Conservation (phyloP, 1,140 invertebrate species). For the Zaprionus gabonicus region DNA sequence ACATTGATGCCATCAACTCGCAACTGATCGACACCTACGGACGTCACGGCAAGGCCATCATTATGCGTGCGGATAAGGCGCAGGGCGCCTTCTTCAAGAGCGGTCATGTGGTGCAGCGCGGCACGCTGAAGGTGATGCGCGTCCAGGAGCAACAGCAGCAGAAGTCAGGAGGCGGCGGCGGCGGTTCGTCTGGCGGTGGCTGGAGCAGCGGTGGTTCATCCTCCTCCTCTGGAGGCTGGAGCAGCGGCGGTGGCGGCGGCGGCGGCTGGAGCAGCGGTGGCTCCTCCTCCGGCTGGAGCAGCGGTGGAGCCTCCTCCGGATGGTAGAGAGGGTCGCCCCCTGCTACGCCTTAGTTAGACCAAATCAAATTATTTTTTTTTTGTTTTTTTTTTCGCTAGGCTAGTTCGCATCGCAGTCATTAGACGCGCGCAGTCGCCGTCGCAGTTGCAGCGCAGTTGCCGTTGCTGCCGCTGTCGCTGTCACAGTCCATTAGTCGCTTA, state of each 20-base stretch:
- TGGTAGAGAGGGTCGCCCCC: conserved; percentile 47
- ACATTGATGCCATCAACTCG: conserved; percentile 63
- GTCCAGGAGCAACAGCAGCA: conserved; percentile 49
- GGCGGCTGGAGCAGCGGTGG: conserved; percentile 34
- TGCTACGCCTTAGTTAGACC: conserved; percentile 66
- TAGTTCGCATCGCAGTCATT: conserved; percentile 61
- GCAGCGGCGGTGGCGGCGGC: conserved; percentile 36
- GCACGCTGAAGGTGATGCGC: conserved; percentile 70
- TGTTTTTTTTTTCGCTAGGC: conserved; percentile 69
- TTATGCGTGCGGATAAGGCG: conserved; percentile 64
- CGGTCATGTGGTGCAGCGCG: conserved; percentile 75
- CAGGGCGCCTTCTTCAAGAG: conserved; percentile 69
- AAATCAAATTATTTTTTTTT: conserved; percentile 72
- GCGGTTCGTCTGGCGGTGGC: conserved; percentile 31
- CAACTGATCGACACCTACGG: conserved; percentile 69
- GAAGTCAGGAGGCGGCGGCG: conserved; percentile 10
- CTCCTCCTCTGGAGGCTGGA: conserved; percentile 7
- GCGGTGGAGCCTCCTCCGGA: conserved; percentile 28
- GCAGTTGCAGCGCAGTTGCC: neutral
- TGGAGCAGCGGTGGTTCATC: conserved; percentile 33
- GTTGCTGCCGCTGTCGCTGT: neutral
- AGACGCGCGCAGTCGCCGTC: conserved; percentile 26
- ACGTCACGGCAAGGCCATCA: conserved; percentile 63
- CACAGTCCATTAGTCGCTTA: conserved; percentile 24
- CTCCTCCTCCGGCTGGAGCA: conserved; percentile 38